Conservation (phyloP, 2,113 vertebrate genomes). For the Catharus fuscescens region DNA sequence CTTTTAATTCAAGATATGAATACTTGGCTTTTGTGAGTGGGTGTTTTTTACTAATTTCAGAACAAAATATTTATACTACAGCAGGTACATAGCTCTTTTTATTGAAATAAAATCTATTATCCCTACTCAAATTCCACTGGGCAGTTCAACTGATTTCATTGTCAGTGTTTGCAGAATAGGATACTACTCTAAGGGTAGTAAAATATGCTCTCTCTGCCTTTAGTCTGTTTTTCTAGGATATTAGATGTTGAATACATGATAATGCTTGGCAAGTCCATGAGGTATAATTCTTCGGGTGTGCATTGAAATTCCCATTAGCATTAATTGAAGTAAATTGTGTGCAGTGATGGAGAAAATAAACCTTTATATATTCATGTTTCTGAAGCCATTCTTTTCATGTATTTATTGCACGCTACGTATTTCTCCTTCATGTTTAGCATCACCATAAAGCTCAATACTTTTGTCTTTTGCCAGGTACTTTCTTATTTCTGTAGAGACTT, state of each 20-base stretch:
- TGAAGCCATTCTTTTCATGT: background rate
- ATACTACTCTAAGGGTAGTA: background rate
- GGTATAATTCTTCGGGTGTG: background rate
- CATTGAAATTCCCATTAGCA: background rate
- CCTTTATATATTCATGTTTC: background rate
- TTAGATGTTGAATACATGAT: background rate
- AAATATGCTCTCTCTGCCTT: background rate
- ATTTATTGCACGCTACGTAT: background rate
- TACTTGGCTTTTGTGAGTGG: background rate
- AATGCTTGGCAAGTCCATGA: background rate
- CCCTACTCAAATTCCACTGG: background rate
- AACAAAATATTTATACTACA: background rate
- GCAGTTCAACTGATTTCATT: background rate
- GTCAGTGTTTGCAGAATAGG: background rate
- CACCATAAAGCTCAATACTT: background rate
- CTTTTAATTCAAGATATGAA: background rate
- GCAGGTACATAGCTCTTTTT: background rate
- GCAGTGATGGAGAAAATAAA: background rate
- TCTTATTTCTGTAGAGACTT: conserved; percentile 3
- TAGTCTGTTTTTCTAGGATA: background rate
- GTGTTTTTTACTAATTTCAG: background rate
- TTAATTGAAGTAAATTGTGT: conserved; percentile 50
- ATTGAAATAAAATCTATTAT: background rate
- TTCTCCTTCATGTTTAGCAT: conserved; percentile 31
- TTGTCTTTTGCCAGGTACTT: conserved; percentile 12